Conservation (phyloP, 2,797 vertebrate genomes). For the Chelmon rostratus region DNA sequence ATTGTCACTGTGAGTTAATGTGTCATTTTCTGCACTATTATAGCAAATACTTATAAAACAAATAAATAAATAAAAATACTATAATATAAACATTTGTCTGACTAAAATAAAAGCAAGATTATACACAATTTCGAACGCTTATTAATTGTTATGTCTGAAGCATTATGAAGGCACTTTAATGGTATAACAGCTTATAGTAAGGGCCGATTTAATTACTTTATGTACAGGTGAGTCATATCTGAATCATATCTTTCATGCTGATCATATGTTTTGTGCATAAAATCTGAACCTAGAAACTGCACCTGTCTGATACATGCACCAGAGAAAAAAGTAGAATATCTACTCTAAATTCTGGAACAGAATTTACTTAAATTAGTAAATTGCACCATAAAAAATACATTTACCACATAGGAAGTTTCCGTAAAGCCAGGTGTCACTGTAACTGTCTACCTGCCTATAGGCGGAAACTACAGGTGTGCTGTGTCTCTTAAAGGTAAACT, state of each 20-base stretch:
- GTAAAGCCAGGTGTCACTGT: not conserved
- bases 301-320: not conserved
- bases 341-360: not conserved
- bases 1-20: not conserved
- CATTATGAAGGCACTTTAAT: no score
- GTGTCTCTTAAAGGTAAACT: not conserved
- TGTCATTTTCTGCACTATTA: not conserved
- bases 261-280: no score
- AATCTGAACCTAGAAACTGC: not conserved
- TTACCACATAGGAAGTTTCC: not conserved
- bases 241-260: not conserved
- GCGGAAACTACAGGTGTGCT: slow-evolving; percentile 2
- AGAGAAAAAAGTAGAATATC: not conserved
- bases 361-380: not conserved
- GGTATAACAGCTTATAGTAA: not conserved
- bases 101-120: not conserved
- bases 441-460: no score
- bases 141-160: no score
- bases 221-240: no score
- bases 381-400: not conserved
- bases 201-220: no score
- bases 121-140: no score
- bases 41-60: not conserved
- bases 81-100: not conserved
- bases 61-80: not conserved